Evolutionary conservation across 1,140 invertebrate species (phyloP).

Genomic region (Diprion similis): DNA sequence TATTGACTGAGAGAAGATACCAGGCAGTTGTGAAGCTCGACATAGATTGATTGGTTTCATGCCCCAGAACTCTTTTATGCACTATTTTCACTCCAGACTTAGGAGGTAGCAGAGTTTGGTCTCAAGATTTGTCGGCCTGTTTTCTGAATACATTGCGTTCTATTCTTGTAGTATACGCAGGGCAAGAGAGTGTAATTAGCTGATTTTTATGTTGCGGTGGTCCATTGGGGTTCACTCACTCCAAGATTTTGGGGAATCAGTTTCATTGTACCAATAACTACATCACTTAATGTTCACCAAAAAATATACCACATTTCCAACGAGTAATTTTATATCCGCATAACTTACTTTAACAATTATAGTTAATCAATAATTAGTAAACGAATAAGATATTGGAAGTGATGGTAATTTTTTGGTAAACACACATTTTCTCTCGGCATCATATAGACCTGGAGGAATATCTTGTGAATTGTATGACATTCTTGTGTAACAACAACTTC

Average conservation of each 20-base stretch:
- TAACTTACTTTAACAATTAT: not conserved
- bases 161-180: not conserved
- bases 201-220: not conserved
- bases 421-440: constrained; percentile 48
- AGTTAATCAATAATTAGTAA: not conserved
- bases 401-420: constrained; percentile 46
- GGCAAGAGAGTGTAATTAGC: not conserved
- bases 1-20: no score
- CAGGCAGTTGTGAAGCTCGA: no score
- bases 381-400: not conserved
- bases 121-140: not conserved
- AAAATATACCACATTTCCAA: constrained; percentile 35
- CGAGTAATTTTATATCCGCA: not conserved
- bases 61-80: not conserved
- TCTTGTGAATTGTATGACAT: constrained; percentile 55
- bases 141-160: constrained; percentile 25
- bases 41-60: no score
- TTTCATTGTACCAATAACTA: not conserved
- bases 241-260: constrained; percentile 32
- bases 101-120: not conserved
- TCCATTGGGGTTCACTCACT: constrained; percentile 30
- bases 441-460: constrained; percentile 48
- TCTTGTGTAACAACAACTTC: constrained; percentile 57
- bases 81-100: not conserved
- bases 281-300: constrained; percentile 47